phyloP scores from a whole-genome alignment of 2,888 invertebrate species.

The Eudasyphora cyanicolor region DNA sequence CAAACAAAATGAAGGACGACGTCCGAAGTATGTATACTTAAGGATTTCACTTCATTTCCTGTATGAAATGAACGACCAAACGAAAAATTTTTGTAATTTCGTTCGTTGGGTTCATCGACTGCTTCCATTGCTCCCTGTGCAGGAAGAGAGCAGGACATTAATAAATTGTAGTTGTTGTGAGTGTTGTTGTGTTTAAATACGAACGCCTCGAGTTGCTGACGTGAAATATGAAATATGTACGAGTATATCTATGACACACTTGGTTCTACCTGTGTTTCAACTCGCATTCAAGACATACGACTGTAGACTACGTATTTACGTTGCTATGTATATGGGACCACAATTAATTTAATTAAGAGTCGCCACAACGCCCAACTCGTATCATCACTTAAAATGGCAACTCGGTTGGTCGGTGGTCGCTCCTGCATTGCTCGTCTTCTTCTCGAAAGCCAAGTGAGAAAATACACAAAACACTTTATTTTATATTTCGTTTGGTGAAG shows the following conservation, averaged over 20 bases:
- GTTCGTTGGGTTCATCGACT: neutral
- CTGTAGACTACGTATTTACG: neutral
- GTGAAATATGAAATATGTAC: neutral
- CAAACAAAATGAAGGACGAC: neutral
- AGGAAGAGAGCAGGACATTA: no score
- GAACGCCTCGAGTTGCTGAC: no score
- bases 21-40: neutral
- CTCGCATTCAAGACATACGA: no score
- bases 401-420: no score
- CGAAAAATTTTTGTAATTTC: neutral
- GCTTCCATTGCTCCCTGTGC: neutral
- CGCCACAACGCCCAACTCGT: constrained; percentile 34
- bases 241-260: neutral
- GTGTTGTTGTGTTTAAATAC: neutral
- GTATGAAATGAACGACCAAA: neutral
- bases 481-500: neutral
- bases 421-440: neutral
- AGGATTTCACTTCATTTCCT: neutral
- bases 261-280: no score
- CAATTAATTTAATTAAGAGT: constrained; percentile 60
- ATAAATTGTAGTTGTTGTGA: neutral
- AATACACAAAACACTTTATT: constrained; percentile 1
- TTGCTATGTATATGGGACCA: constrained; percentile 31
- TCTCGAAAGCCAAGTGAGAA: neutral
- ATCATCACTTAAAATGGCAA: constrained; percentile 53